Evolutionary conservation across 2,888 invertebrate species (phyloP).

Genomic region (Metopia argyrocephala): DNA sequence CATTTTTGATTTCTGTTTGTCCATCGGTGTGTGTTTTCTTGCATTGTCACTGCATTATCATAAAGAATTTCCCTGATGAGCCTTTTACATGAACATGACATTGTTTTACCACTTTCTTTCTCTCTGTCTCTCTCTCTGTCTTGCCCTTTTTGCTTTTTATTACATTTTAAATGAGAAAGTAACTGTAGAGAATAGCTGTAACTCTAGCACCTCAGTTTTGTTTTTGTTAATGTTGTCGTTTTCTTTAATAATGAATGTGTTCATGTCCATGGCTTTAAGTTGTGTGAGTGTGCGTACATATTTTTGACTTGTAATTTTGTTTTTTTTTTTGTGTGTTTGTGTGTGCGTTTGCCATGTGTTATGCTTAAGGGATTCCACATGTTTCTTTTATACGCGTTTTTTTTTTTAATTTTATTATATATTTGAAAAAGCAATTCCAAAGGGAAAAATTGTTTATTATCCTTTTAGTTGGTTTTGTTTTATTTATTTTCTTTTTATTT

Average conservation of each 20-base stretch:
- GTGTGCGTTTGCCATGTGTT: background rate
- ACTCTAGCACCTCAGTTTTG: too few relatives aligned
- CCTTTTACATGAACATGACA: slow-evolving; percentile 39
- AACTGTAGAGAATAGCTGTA: slow-evolving; percentile 3
- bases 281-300: background rate
- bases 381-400: slow-evolving; percentile 20
- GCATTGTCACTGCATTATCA: slow-evolving; percentile 18
- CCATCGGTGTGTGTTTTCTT: background rate
- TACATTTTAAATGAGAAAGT: slow-evolving; percentile 20
- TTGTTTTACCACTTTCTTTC: background rate
- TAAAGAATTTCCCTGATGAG: slow-evolving; percentile 44
- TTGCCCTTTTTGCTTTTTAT: slow-evolving; percentile 5
- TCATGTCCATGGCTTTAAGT: too few relatives aligned
- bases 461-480: background rate
- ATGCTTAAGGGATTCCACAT: slow-evolving; percentile 1
- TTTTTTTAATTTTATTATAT: background rate
- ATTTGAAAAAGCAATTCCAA: slow-evolving; percentile 27
- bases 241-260: too few relatives aligned
- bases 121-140: background rate
- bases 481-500: background rate
- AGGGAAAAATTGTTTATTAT: slow-evolving; percentile 41
- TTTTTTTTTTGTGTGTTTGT: background rate
- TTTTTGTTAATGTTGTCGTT: too few relatives aligned
- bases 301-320: background rate
- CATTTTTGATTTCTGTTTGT: background rate